Percentiles rank a stretch among this genome's conserved stretches.
Conservation (phyloP, 2,888 invertebrate species). For the Drepanosiphum platanoidis region DNA sequence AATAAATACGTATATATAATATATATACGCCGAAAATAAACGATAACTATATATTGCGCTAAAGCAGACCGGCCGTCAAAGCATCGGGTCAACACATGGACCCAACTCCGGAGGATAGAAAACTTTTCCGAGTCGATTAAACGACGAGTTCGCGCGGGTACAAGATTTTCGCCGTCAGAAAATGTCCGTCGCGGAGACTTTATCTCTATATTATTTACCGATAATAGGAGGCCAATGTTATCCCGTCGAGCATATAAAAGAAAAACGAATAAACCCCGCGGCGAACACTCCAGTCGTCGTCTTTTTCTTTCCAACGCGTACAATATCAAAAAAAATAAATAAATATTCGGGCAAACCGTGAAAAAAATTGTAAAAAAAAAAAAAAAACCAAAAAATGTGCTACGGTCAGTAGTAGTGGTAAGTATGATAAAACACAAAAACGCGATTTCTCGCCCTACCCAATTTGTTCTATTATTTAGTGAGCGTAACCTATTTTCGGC, state of each 20-base stretch:
- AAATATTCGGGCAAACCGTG: background rate
- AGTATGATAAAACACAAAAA: background rate
- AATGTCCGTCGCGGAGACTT: no score
- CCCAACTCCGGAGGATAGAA: no score
- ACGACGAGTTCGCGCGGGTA: no score
- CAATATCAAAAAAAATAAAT: background rate
- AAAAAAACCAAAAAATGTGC: no score
- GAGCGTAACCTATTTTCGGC: conserved; percentile 27
- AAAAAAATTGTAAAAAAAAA: no score
- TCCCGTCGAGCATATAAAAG: background rate
- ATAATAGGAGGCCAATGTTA: no score
- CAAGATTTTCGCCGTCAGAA: no score
- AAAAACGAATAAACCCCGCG: background rate
- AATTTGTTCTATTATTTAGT: conserved; percentile 6
- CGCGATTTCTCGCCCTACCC: no score
- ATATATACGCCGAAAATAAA: no score
- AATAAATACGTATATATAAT: background rate
- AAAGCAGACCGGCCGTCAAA: background rate
- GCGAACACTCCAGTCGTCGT: background rate
- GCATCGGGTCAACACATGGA: background rate
- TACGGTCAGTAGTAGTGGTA: conserved; percentile 26
- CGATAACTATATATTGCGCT: no score
- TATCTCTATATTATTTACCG: no score
- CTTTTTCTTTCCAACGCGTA: background rate
- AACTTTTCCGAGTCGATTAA: no score